Evolutionary conservation across 1,140 invertebrate species (phyloP), one percentile per base, ranked within the genome.

Genomic region (Watersipora subatra): DNA sequence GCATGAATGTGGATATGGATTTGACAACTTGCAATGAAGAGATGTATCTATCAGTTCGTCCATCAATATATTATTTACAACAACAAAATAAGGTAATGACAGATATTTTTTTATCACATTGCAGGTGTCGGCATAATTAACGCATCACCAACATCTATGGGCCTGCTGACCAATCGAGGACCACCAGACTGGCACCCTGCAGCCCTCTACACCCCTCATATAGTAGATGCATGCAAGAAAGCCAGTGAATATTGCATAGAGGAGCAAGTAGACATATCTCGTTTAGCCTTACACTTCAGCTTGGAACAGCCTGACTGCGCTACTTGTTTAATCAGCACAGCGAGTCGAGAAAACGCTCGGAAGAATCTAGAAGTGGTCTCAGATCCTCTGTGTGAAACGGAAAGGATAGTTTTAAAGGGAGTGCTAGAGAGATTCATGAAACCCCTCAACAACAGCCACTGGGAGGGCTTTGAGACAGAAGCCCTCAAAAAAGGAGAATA

Each of bases 141-240:
- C 80, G 91, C 91, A 1, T 85, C 90, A 0, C 82, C 86, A 1
- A 85, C 88, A 22, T 86, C 84, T 1, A 88, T 93, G 88, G 89
- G 91, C 12, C 80, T 95, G 17, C 80, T 94, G 22, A 87, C 89
- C 12, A 87, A 86, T 76, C 73, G 74, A 34, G 89, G 88, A 0
- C 87, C 90, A 0, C 88, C 85, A 65, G 66, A 72, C 0, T 96
- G 92, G 92, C 92, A 96, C 82, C 89, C 89, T 22, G 90, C 89
- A 1, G n/a, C 7, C 7, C 7, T 12, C 7, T n/a, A 46, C 34
- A 76, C 75, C 7, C 77, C 86, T 2, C 76, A 87, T 24, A 83
- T 87, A 0, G 91, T 89, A 77, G 74, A 84, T 22, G 73, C 73
- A 0, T 82, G 80, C 66, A 66, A 66, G 65, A 65, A 76, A 58